Percentiles rank a stretch among this genome's conserved stretches.
These are phyloP conservation scores for Tapera naevia DNA, from an alignment of 2,797 vertebrate genomes.

Conservation along the genomic window DNA sequence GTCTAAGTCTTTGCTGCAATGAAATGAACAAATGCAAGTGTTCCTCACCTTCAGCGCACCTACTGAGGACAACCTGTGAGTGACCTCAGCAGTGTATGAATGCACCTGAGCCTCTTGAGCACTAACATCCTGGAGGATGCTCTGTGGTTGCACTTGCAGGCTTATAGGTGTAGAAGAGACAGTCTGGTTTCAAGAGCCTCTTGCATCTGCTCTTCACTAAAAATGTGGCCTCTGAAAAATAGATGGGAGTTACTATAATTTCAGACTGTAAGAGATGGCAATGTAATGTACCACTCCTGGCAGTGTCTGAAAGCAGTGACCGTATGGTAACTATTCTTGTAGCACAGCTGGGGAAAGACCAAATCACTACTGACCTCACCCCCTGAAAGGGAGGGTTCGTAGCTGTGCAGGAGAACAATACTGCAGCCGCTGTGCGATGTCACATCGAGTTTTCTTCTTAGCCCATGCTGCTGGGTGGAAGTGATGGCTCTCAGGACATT, in stretches of 20 bases:
- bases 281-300: accelerated
- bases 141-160: neutral
- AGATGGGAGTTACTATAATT: neutral
- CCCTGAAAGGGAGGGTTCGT: neutral
- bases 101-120: neutral
- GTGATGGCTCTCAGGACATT: neutral
- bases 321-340: neutral
- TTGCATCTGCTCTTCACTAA: neutral
- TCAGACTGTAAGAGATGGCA: neutral
- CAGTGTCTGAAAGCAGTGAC: neutral
- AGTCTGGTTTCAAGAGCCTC: neutral
- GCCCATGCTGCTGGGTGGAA: neutral
- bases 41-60: neutral
- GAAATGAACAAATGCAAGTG: neutral
- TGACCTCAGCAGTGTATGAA: neutral
- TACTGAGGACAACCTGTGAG: neutral
- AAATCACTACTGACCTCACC: accelerated
- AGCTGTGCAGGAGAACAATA: neutral
- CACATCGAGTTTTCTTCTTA: neutral
- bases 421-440: neutral
- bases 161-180: neutral
- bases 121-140: neutral
- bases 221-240: neutral
- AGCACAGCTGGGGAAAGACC: neutral
- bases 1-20: neutral